phyloP scores from a whole-genome alignment of 2,797 vertebrate species.

The Masticophis lateralis region DNA sequence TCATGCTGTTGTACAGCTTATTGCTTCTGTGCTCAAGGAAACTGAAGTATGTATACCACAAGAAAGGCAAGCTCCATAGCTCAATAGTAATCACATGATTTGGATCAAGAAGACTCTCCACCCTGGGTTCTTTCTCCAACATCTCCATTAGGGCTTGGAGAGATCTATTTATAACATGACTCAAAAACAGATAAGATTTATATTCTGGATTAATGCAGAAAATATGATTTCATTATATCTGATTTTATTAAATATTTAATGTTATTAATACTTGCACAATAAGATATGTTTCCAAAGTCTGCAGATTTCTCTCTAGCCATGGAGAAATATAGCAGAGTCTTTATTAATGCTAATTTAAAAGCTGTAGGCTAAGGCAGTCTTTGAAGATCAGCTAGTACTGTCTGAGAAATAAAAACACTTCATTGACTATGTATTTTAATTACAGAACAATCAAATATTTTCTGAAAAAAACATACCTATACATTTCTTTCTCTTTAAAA shows the following conservation, averaged over 20 bases:
- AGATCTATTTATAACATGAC: not conserved
- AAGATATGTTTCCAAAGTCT: constrained; percentile 58
- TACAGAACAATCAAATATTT: constrained; percentile 52
- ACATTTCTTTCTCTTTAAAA: constrained; percentile 42
- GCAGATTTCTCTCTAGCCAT: constrained; percentile 65
- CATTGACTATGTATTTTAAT: constrained; percentile 49
- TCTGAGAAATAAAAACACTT: constrained; percentile 49
- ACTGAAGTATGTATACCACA: not conserved
- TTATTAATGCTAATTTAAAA: constrained; percentile 71
- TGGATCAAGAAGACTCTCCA: not conserved
- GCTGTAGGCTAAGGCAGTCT: constrained; percentile 59
- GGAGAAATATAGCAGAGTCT: constrained; percentile 66
- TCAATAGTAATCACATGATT: not conserved
- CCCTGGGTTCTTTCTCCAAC: too few relatives aligned
- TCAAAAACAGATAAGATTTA: not conserved
- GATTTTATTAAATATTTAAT: constrained; percentile 70
- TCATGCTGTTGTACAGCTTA: not conserved
- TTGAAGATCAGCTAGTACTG: constrained; percentile 49
- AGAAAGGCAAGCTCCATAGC: not conserved
- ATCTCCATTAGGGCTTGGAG: not conserved
- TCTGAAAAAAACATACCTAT: constrained; percentile 56
- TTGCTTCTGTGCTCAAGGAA: not conserved
- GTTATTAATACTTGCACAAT: constrained; percentile 63
- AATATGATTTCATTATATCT: constrained; percentile 43
- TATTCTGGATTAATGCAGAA: constrained; percentile 51